Evolutionary conservation across 1,140 invertebrate genomes (phyloP), one percentile per base, ranked within the genome.

Genomic region (Ooceraea biroi): DNA sequence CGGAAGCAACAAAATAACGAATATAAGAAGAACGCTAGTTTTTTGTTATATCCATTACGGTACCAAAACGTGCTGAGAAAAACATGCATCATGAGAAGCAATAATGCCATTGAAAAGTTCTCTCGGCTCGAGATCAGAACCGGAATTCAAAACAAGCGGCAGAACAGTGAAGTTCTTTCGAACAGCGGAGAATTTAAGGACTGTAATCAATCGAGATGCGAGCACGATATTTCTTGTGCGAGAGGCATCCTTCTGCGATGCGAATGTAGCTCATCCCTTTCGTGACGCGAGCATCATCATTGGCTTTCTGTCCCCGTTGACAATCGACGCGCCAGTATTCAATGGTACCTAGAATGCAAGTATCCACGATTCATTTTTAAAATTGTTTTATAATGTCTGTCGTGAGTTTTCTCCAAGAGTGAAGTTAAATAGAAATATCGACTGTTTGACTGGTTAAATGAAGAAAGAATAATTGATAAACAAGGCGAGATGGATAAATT

Each of bases 281-380:
- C 19, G 77, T 8, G 57, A 50, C 41, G 69, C 12, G 22, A 88
- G 69, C 12, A 22, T 36, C 36, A 44, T 36, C 12, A 84, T 55
- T 8, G 65, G 25, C 36, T 66, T 77, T 25, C 55, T 85, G 8
- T 46, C 74, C 1, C 25, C 48, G 0, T 22, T 60, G n/a, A 50
- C 22, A 3, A 27, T 72, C 3, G 60, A 82, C 27, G 58, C 68
- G 11, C 57, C 61, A 90, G 48, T 84, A 63, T 61, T 72, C 80
- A 88, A 89, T 88, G 88, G 87, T 89, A 88, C 58, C 27, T 68
- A 88, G 66, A 87, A 89, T 82, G 88, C 87, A 68, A 89, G 77
- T 85, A 85, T 87, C 88, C 68, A 82, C 46, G 58, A 82, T 74
- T 66, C 55, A 78, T 11, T 22, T 44, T 72, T 25, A 52, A 48